Percentiles rank a stretch among this genome's conserved stretches.
These are phyloP conservation scores for Lepidocyrtinus sp. DNA, from an alignment of 2,888 invertebrate genomes.

Conservation along the genomic window DNA sequence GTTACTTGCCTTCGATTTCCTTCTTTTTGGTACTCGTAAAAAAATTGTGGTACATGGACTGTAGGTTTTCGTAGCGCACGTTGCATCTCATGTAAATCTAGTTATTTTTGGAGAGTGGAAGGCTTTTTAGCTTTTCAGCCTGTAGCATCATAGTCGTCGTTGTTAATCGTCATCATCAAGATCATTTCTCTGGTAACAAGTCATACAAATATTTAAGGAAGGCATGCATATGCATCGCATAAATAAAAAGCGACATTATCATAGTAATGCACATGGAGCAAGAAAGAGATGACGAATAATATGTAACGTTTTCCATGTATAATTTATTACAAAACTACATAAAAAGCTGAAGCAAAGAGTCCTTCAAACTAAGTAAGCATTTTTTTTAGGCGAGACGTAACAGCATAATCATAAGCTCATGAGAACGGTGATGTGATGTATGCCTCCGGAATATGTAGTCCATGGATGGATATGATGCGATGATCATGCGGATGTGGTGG, in stretches of 20 bases:
- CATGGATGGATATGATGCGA: neutral
- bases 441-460: neutral
- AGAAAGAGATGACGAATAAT: neutral
- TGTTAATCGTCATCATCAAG: neutral
- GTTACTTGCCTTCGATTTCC: neutral
- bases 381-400: neutral
- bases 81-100: neutral
- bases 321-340: neutral
- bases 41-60: conserved; percentile 9
- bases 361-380: neutral
- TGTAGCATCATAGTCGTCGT: conserved; percentile 69
- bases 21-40: conserved; percentile 9
- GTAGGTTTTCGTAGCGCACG: neutral
- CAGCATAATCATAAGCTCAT: neutral
- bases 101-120: conserved; percentile 72
- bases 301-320: conserved; percentile 2
- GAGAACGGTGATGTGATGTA: neutral
- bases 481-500: conserved; percentile 1
- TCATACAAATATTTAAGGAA: neutral
- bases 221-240: neutral
- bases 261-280: neutral
- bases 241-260: neutral
- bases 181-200: neutral
- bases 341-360: neutral
- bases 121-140: conserved; percentile 72